phyloP scores from a whole-genome alignment of 2,113 vertebrate species.

The Heloderma charlesbogerti region DNA sequence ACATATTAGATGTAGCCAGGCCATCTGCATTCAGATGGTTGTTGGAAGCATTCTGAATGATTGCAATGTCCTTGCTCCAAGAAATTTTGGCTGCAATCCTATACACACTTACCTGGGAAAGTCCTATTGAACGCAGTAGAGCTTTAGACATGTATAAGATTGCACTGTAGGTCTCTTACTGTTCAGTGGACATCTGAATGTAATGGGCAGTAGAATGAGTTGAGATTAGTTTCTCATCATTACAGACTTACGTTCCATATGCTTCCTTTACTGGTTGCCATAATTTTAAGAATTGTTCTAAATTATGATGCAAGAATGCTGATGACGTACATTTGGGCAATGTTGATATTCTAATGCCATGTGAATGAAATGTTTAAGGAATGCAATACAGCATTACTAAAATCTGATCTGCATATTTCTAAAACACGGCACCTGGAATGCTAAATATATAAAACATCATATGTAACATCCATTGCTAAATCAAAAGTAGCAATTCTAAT shows the following conservation, averaged over 20 bases:
- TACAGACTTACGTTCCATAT: neutral
- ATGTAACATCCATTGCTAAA: neutral
- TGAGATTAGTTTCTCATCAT: constrained; percentile 21
- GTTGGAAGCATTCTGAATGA: constrained; percentile 42
- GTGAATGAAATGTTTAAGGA: neutral
- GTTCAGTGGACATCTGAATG: constrained; percentile 39
- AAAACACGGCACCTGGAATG: neutral
- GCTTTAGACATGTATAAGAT: too few relatives aligned
- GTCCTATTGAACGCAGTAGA: too few relatives aligned
- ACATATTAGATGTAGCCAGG: constrained; percentile 45
- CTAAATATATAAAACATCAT: neutral
- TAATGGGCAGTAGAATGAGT: constrained; percentile 26
- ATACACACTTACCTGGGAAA: too few relatives aligned
- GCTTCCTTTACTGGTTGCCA: constrained; percentile 2
- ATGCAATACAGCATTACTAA: constrained; percentile 26
- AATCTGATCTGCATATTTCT: neutral
- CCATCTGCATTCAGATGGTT: constrained; percentile 50
- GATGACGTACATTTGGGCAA: neutral
- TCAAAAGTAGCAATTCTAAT: neutral
- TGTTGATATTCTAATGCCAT: too few relatives aligned
- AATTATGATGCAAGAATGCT: constrained; percentile 12
- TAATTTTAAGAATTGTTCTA: constrained; percentile 39
- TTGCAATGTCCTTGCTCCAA: constrained; percentile 40
- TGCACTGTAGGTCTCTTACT: neutral
- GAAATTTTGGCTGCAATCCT: neutral